These are phyloP conservation scores for Helicoverpa armigera DNA, from an alignment of 1,140 invertebrate genomes.

Conservation along the genomic window DNA sequence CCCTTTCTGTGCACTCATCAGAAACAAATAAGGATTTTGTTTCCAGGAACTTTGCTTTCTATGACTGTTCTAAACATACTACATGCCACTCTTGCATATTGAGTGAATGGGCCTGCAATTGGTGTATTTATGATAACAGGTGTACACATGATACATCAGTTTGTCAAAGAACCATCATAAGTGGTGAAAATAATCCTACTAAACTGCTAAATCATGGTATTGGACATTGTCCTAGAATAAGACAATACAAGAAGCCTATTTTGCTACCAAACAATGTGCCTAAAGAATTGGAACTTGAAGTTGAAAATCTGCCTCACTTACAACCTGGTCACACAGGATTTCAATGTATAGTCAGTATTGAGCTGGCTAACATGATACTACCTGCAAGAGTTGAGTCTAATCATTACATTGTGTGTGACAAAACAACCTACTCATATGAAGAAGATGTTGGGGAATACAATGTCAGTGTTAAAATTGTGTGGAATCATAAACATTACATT, in stretches of 20 bases:
- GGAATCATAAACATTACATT: slow-evolving; percentile 97
- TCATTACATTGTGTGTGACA: slow-evolving; percentile 95
- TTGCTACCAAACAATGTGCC: slow-evolving; percentile 95
- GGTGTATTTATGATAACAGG: slow-evolving; percentile 98
- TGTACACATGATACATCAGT: slow-evolving; percentile 95
- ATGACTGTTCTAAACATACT: slow-evolving; percentile 96
- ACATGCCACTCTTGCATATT: slow-evolving; percentile 95
- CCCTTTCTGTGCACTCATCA: slow-evolving; percentile 96
- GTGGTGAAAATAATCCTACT: slow-evolving; percentile 92
- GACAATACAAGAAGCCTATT: slow-evolving; percentile 88
- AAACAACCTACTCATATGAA: slow-evolving; percentile 96
- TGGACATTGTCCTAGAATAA: slow-evolving; percentile 93
- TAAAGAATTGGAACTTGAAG: slow-evolving; percentile 95
- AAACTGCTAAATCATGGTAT: slow-evolving; percentile 91
- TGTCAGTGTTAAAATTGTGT: slow-evolving; percentile 95
- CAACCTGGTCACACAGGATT: slow-evolving; percentile 95
- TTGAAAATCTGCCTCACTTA: slow-evolving; percentile 95
- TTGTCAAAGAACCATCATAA: slow-evolving; percentile 94
- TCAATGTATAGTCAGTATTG: slow-evolving; percentile 96
- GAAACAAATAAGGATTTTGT: slow-evolving; percentile 99
- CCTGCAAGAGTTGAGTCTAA: slow-evolving; percentile 94
- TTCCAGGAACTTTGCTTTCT: slow-evolving; percentile 96
- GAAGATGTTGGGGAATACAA: slow-evolving; percentile 94
- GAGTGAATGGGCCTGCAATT: slow-evolving; percentile 97
- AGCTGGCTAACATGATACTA: slow-evolving; percentile 95